A percentile compares a stretch with the other conserved stretches of the same genome.
Evolutionary conservation across 1,140 invertebrate genomes (phyloP).

Genomic region (Diuraphis noxia): DNA sequence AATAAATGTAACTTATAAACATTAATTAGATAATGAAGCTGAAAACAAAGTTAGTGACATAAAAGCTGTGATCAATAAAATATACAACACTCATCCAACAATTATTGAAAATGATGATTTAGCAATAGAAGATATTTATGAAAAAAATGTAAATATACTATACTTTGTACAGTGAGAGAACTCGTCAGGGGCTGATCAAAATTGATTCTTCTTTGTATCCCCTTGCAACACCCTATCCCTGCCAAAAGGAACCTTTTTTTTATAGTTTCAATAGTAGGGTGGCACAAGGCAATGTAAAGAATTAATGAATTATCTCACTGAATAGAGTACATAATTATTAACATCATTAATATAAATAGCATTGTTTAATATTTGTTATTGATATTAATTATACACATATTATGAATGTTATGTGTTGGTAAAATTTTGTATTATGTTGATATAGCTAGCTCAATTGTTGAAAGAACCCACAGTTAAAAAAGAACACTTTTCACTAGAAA

Average conservation of each 20-base stretch:
- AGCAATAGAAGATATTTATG: background rate
- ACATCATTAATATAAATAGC: background rate
- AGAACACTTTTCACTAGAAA: slow-evolving; percentile 14
- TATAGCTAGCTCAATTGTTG: background rate
- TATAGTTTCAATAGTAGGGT: no score
- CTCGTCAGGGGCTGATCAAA: no score
- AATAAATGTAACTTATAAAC: background rate
- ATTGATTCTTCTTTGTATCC: background rate
- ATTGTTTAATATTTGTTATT: background rate
- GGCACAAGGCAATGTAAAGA: no score
- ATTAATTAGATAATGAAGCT: background rate
- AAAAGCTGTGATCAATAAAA: background rate
- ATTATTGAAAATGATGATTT: background rate
- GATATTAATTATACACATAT: background rate
- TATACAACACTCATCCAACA: background rate
- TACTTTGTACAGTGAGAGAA: no score
- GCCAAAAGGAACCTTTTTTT: no score
- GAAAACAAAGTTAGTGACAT: background rate
- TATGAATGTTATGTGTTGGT: background rate
- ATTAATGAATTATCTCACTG: no score
- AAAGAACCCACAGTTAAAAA: background rate
- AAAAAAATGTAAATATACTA: slow-evolving; percentile 17
- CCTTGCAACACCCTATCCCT: no score
- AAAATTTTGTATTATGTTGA: background rate
- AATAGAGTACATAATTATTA: background rate